These are phyloP conservation scores for Malacosoma neustria DNA, from an alignment of 2,888 invertebrate genomes.

Conservation along the genomic window DNA sequence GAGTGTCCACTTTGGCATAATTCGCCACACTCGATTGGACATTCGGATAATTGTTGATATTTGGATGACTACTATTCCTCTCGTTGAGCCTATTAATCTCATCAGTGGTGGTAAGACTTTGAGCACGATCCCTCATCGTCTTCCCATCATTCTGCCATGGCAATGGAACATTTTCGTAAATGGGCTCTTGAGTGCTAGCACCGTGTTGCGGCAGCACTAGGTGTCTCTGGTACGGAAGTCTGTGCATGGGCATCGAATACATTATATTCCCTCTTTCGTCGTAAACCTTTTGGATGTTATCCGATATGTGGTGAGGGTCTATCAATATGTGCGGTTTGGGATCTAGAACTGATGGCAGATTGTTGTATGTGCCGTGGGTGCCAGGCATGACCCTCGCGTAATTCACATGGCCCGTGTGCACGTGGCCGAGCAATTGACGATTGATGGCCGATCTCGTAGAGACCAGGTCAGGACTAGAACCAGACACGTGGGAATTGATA, in stretches of 20 bases:
- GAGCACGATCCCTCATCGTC: slow-evolving; percentile 68
- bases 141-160: slow-evolving; percentile 74
- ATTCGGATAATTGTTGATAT: slow-evolving; percentile 36
- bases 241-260: slow-evolving; percentile 76
- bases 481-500: slow-evolving; percentile 77
- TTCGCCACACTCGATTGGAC: slow-evolving; percentile 20
- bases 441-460: slow-evolving; percentile 80
- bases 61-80: slow-evolving; percentile 50
- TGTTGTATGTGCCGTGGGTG: slow-evolving; percentile 83
- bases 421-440: slow-evolving; percentile 54
- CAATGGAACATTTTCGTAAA: slow-evolving; percentile 87
- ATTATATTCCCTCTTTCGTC: slow-evolving; percentile 78
- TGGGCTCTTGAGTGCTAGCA: slow-evolving; percentile 79
- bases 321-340: slow-evolving; percentile 70
- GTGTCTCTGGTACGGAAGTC: slow-evolving; percentile 57
- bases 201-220: slow-evolving; percentile 63
- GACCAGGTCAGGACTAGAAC: slow-evolving; percentile 86
- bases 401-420: slow-evolving; percentile 47
- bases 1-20: slow-evolving; percentile 29
- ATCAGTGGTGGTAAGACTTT: slow-evolving; percentile 83
- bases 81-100: slow-evolving; percentile 69
- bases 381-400: slow-evolving; percentile 54
- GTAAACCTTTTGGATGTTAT: slow-evolving; percentile 76
- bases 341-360: slow-evolving; percentile 77
- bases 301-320: slow-evolving; percentile 72